A percentile compares a stretch with the other conserved stretches of the same genome.
These are phyloP conservation scores for Teinopalpus imperialis DNA, from an alignment of 2,888 invertebrate species.

Conservation along the genomic window DNA sequence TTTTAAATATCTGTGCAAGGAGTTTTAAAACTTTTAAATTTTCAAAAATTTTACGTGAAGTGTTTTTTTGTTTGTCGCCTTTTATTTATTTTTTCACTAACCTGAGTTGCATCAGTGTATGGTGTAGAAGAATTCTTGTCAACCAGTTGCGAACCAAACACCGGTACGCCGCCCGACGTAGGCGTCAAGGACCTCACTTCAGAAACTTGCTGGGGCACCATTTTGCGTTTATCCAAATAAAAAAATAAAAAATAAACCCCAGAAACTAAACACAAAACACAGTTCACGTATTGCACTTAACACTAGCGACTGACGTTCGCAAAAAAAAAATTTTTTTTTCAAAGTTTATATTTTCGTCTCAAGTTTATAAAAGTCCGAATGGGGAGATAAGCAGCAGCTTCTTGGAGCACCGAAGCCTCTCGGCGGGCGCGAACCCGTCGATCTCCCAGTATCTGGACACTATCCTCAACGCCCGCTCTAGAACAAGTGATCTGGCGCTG, in stretches of 20 bases:
- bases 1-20: too few species aligned
- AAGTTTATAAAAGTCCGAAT: slow-evolving; percentile 64
- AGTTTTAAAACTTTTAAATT: too few species aligned
- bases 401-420: slow-evolving; percentile 67
- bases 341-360: slow-evolving; percentile 27
- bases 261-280: slow-evolving; percentile 46
- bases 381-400: slow-evolving; percentile 55
- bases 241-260: slow-evolving; percentile 21
- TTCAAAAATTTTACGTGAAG: too few species aligned
- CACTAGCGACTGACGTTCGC: slow-evolving; percentile 55
- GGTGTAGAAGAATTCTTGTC: slow-evolving; percentile 96
- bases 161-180: slow-evolving; percentile 84
- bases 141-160: slow-evolving; percentile 95
- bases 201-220: slow-evolving; percentile 89
- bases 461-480: slow-evolving; percentile 76
- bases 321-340: slow-evolving; percentile 47
- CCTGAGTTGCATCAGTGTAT: slow-evolving; percentile 99
- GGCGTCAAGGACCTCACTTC: slow-evolving; percentile 82
- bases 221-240: slow-evolving; percentile 69
- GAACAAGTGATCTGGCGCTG: slow-evolving; percentile 70
- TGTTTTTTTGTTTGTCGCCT: too few species aligned
- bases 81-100: slow-evolving; percentile 83
- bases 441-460: slow-evolving; percentile 77
- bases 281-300: slow-evolving; percentile 76
- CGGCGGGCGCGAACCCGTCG: slow-evolving; percentile 64